Conservation (phyloP, 2,113 vertebrate genomes). For the Brachyhypopomus occidentalis region DNA sequence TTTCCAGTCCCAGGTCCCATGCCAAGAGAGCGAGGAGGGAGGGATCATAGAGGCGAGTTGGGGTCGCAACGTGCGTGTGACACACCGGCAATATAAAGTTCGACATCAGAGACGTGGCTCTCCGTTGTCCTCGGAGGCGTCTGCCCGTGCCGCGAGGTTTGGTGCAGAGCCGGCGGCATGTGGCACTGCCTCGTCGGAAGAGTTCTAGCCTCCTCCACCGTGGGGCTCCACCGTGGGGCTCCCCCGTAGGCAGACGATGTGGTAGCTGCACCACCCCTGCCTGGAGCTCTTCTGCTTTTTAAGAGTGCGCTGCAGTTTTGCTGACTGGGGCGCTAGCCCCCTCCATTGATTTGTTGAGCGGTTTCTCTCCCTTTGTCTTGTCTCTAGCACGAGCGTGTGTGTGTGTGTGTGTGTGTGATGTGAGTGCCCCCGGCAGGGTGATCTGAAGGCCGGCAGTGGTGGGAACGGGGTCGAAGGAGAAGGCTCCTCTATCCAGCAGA, state of each 20-base stretch:
- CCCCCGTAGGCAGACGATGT: background rate
- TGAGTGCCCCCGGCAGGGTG: slow-evolving; percentile 4
- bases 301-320: background rate
- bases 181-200: too few species aligned
- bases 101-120: too few species aligned
- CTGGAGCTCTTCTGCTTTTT: background rate
- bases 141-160: too few species aligned
- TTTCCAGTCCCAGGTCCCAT: too few species aligned
- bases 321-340: background rate
- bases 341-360: background rate
- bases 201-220: background rate
- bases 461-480: slow-evolving; percentile 31
- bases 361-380: background rate
- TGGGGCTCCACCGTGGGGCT: background rate
- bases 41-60: too few species aligned
- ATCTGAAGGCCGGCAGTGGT: slow-evolving; percentile 4
- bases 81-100: too few species aligned
- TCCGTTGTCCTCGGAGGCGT: too few species aligned
- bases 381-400: background rate
- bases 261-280: background rate
- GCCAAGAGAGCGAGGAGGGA: too few species aligned
- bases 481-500: slow-evolving; percentile 33
- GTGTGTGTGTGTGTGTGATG: slow-evolving; percentile 14
- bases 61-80: too few species aligned
- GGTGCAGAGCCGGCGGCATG: too few species aligned